These are phyloP conservation scores for Bombylius discolor DNA, from an alignment of 2,888 invertebrate species.

Conservation along the genomic window DNA sequence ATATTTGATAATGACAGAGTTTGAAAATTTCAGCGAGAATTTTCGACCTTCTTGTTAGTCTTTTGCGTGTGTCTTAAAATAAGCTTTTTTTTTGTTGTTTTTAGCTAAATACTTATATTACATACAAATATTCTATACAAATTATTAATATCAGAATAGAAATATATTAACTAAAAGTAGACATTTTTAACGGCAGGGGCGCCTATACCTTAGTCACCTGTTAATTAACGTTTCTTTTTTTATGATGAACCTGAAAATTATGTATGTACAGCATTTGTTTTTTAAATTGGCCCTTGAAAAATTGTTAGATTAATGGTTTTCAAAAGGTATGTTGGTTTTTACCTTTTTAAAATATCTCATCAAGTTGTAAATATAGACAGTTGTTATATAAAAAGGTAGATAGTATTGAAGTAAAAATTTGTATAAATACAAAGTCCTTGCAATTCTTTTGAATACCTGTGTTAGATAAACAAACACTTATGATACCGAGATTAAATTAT, in stretches of 20 bases:
- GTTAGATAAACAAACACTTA: no score
- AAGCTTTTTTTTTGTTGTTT: no score
- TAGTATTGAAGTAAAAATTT: no score
- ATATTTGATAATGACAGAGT: slow-evolving; percentile 10
- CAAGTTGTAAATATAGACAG: no score
- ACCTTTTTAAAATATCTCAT: background rate
- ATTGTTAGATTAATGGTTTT: slow-evolving; percentile 13
- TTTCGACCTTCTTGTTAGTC: slow-evolving; percentile 13
- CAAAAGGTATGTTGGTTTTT: background rate
- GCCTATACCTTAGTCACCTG: slow-evolving; percentile 9
- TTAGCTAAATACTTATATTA: no score
- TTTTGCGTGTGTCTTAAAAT: background rate
- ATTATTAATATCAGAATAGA: background rate
- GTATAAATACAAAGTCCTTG: no score
- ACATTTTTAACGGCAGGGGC: background rate
- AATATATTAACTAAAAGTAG: background rate
- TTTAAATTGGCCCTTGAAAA: slow-evolving; percentile 14
- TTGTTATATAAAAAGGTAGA: no score
- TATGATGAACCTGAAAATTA: background rate
- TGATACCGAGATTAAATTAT: no score
- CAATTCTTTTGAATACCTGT: no score
- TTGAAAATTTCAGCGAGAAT: slow-evolving; percentile 10
- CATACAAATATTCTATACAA: background rate
- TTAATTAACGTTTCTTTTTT: slow-evolving; percentile 11
- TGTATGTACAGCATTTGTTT: slow-evolving; percentile 12